Evolutionary conservation across 2,888 invertebrate species (phyloP).

Genomic region (Stenoptilia bipunctidactyla): DNA sequence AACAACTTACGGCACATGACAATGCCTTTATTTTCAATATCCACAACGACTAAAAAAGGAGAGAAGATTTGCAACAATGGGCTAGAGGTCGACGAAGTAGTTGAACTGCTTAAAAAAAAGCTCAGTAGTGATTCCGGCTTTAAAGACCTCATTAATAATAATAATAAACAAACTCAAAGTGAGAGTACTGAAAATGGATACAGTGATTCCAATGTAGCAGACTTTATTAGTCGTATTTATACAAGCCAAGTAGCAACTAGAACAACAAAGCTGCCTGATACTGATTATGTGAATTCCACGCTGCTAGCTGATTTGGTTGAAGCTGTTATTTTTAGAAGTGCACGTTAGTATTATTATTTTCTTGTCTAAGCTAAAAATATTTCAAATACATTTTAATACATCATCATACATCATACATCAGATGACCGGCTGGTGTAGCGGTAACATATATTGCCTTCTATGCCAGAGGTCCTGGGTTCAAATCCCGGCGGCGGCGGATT

Average conservation of each 20-base stretch:
- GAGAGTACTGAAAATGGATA: slow-evolving; percentile 2
- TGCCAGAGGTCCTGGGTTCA: too few species aligned
- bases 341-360: slow-evolving; percentile 40
- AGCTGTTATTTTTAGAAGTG: slow-evolving; percentile 54
- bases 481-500: too few species aligned
- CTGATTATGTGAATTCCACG: slow-evolving; percentile 48
- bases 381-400: not conserved
- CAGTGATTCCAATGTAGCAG: slow-evolving; percentile 41
- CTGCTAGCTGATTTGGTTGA: slow-evolving; percentile 55
- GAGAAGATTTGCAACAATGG: not conserved
- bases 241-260: slow-evolving; percentile 36
- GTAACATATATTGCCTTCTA: too few species aligned
- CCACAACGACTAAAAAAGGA: slow-evolving; percentile 18
- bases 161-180: not conserved
- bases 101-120: slow-evolving; percentile 45
- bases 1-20: not conserved
- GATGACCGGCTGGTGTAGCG: too few species aligned
- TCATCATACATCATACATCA: not conserved
- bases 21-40: slow-evolving; percentile 11
- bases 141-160: slow-evolving; percentile 26
- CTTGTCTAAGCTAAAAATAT: too few species aligned
- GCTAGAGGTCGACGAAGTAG: slow-evolving; percentile 37
- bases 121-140: slow-evolving; percentile 41
- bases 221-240: slow-evolving; percentile 43
- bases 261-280: slow-evolving; percentile 27